Evolutionary conservation across 2,888 invertebrate genomes (phyloP).

Genomic region (Amphipyra tragopoginis): DNA sequence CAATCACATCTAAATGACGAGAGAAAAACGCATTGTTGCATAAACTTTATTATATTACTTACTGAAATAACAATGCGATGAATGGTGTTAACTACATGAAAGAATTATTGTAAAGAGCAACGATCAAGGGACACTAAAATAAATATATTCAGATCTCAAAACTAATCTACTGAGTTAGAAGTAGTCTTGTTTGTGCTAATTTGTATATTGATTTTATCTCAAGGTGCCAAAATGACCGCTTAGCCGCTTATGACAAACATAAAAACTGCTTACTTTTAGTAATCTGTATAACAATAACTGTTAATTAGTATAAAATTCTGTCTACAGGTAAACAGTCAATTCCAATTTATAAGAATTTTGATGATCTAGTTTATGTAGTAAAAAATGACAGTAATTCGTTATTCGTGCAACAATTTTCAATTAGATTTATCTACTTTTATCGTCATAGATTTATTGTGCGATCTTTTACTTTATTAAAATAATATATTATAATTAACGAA

Average conservation of each 20-base stretch:
- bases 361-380: constrained; percentile 12
- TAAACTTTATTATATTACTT: neutral
- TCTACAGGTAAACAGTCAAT: constrained; percentile 63
- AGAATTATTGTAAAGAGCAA: constrained; percentile 3
- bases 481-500: constrained; percentile 49
- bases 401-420: constrained; percentile 32
- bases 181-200: constrained; percentile 27
- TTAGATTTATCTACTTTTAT: constrained; percentile 17
- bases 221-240: constrained; percentile 62
- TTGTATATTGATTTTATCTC: constrained; percentile 56
- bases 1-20: neutral
- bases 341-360: constrained; percentile 49
- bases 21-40: no score
- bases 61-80: neutral
- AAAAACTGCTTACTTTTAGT: constrained; percentile 26
- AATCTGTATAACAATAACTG: constrained; percentile 22
- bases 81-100: neutral
- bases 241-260: constrained; percentile 25
- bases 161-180: constrained; percentile 24
- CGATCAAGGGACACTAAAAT: constrained; percentile 34
- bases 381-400: constrained; percentile 14
- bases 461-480: constrained; percentile 29
- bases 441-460: constrained; percentile 19
- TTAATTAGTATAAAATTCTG: constrained; percentile 42
- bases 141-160: constrained; percentile 50